A percentile compares a stretch with the other conserved stretches of the same genome.
Conservation (phyloP, 2,888 invertebrate species). For the Hyposoter didymator region DNA sequence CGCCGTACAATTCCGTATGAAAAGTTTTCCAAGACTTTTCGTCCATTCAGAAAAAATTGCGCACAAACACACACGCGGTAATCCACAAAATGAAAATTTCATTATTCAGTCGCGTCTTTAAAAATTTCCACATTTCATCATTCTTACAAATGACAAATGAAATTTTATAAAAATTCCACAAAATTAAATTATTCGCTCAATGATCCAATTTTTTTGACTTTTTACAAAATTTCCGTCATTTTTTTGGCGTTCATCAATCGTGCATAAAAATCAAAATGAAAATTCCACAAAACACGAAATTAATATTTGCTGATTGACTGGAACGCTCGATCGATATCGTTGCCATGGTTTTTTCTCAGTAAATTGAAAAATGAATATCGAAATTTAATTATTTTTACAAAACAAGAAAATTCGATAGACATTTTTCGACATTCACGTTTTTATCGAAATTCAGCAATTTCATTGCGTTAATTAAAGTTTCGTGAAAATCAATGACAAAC, state of each 20-base stretch:
- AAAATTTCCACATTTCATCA: background rate
- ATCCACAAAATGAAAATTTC: background rate
- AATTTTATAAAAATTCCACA: background rate
- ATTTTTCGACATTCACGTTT: background rate
- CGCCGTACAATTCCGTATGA: slow-evolving; percentile 29
- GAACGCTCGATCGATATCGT: too few relatives aligned
- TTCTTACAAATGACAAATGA: too few relatives aligned
- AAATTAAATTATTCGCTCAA: background rate
- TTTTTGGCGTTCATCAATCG: too few relatives aligned
- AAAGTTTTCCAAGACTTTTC: background rate
- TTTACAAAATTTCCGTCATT: too few relatives aligned
- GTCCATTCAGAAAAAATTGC: background rate
- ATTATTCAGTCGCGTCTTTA: background rate
- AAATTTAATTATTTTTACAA: background rate
- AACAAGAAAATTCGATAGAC: background rate
- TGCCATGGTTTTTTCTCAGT: too few relatives aligned
- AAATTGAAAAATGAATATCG: background rate
- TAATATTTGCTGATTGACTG: too few relatives aligned
- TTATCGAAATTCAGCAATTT: background rate
- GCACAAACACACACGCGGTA: background rate
- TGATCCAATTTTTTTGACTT: too few relatives aligned
- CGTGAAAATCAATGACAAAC: background rate
- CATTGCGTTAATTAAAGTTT: background rate
- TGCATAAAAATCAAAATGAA: too few relatives aligned
- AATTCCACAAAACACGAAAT: too few relatives aligned